Percentiles rank a stretch among this genome's conserved stretches.
These are phyloP conservation scores for Crotalus viridis DNA, from an alignment of 2,113 vertebrate genomes.

Conservation along the genomic window DNA sequence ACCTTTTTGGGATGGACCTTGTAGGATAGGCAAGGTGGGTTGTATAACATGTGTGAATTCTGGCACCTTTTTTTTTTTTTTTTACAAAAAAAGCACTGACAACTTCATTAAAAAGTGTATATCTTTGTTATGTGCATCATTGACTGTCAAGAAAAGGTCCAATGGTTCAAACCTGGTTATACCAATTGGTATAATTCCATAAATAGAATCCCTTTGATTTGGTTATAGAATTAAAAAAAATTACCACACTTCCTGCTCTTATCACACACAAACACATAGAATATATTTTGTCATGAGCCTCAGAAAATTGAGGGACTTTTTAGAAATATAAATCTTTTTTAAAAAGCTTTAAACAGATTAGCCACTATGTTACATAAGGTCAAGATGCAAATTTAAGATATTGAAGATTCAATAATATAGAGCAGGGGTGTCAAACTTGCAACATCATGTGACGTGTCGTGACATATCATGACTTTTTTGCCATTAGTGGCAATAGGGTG, in stretches of 20 bases:
- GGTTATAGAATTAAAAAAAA: neutral
- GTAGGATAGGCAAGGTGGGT: too few relatives aligned
- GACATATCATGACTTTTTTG: too few relatives aligned
- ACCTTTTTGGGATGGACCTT: too few relatives aligned
- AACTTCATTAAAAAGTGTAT: neutral
- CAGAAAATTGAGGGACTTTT: neutral
- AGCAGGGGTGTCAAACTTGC: too few relatives aligned
- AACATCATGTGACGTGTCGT: too few relatives aligned
- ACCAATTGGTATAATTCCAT: neutral
- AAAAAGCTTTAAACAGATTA: neutral
- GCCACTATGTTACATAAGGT: neutral
- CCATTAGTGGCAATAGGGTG: too few relatives aligned
- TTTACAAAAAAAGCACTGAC: neutral
- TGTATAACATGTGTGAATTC: too few relatives aligned
- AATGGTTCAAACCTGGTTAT: neutral
- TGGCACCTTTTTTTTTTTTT: too few relatives aligned
- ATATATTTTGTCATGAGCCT: neutral
- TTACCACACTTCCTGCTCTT: neutral
- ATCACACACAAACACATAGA: neutral
- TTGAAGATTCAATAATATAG: neutral
- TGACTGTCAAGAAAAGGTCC: neutral
- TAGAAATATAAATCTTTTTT: neutral
- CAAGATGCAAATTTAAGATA: neutral
- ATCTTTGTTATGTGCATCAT: neutral
- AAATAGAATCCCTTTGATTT: neutral